Evolutionary conservation across 53 echinoderm and acorn worm species (phyloP).

Genomic region (Crossaster papposus): DNA sequence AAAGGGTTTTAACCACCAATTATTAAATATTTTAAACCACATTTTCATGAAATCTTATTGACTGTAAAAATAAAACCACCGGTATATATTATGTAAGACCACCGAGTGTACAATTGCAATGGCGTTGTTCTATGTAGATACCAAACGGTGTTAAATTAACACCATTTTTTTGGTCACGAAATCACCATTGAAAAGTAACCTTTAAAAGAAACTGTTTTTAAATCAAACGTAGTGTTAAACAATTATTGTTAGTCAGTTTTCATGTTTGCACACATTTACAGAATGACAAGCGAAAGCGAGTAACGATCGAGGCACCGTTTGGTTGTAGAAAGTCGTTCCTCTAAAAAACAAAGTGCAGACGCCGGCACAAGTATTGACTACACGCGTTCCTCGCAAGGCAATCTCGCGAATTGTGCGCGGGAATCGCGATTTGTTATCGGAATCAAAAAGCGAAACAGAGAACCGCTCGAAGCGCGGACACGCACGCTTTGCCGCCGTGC

Average conservation of each 20-base stretch:
- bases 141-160: too few species aligned
- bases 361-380: neutral
- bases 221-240: too few species aligned
- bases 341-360: neutral
- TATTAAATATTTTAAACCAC: neutral
- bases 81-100: too few species aligned
- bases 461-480: neutral
- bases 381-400: neutral
- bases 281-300: neutral
- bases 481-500: neutral
- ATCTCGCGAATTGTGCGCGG: neutral
- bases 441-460: neutral
- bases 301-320: neutral
- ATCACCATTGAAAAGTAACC: too few species aligned
- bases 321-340: neutral
- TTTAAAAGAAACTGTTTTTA: too few species aligned
- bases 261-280: neutral
- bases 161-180: too few species aligned
- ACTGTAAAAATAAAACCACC: too few species aligned
- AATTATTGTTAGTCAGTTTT: neutral
- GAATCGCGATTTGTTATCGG: constrained; percentile 2
- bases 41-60: neutral
- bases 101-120: too few species aligned
- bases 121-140: too few species aligned
- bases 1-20: neutral